phyloP scores from a whole-genome alignment of 1,140 invertebrate species.

The Bilobella aurantiaca region DNA sequence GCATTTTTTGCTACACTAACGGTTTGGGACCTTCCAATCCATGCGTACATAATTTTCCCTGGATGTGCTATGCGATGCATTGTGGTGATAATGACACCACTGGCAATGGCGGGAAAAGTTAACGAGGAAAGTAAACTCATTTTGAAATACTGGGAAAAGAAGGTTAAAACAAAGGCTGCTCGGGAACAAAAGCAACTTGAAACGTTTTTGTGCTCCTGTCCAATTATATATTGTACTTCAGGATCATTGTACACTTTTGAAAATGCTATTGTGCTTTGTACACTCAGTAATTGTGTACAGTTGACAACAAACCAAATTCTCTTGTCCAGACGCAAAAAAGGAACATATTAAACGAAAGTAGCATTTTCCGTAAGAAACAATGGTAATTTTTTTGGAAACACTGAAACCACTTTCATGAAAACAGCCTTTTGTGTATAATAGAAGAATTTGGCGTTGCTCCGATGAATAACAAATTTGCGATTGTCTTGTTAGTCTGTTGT shows the following conservation, averaged over 20 bases:
- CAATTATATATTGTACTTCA: neutral
- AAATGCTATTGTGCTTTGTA: slow-evolving; percentile 12
- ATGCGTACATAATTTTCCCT: neutral
- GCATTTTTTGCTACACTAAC: neutral
- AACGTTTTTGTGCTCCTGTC: neutral
- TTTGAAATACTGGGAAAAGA: neutral
- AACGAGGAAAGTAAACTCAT: neutral
- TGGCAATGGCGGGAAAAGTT: slow-evolving; percentile 7
- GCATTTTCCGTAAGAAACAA: too few relatives aligned
- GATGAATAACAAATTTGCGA: too few relatives aligned
- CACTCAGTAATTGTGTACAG: slow-evolving; percentile 5
- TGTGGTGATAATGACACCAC: slow-evolving; percentile 1
- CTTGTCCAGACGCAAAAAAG: neutral
- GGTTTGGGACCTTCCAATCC: neutral
- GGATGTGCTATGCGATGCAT: slow-evolving; percentile 6
- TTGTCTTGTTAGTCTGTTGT: too few relatives aligned
- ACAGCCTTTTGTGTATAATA: too few relatives aligned
- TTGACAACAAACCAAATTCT: slow-evolving; percentile 9
- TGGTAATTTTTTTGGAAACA: too few relatives aligned
- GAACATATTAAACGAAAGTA: too few relatives aligned
- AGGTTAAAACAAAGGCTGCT: neutral
- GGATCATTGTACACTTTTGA: slow-evolving; percentile 18
- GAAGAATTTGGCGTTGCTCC: too few relatives aligned
- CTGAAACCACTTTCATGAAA: too few relatives aligned
- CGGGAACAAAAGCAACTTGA: neutral